These are phyloP conservation scores for Temnopleurus reevesii DNA, from an alignment of 53 echinoderm and acorn worm genomes.

Conservation along the genomic window DNA sequence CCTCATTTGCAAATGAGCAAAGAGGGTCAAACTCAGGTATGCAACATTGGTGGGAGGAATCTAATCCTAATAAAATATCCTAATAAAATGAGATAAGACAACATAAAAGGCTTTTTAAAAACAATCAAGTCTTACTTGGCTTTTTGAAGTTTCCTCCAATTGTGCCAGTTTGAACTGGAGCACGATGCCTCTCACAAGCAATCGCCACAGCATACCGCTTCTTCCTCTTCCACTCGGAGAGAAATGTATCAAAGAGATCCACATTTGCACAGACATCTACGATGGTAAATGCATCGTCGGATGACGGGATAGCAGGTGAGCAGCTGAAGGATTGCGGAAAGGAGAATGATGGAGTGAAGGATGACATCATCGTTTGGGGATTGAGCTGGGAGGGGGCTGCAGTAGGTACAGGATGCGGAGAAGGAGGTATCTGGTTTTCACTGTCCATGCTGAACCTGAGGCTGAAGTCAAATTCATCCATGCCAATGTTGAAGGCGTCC, in stretches of 20 bases:
- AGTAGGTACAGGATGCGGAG: neutral
- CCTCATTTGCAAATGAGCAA: no score
- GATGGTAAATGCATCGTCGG: conserved; percentile 81
- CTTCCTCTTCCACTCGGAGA: conserved; percentile 86
- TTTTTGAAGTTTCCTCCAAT: conserved; percentile 85
- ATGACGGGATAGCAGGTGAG: conserved; percentile 63
- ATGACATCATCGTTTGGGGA: neutral
- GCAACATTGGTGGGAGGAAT: no score
- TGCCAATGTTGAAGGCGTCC: conserved; percentile 62
- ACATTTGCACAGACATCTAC: conserved; percentile 89
- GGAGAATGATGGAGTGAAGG: conserved; percentile 34
- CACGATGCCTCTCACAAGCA: conserved; percentile 81
- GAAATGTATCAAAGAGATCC: conserved; percentile 83
- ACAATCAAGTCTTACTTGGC: conserved; percentile 25
- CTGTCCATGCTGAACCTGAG: conserved; percentile 64
- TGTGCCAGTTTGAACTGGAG: conserved; percentile 76
- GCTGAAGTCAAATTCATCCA: conserved; percentile 58
- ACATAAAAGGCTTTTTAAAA: no score
- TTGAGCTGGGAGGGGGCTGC: neutral
- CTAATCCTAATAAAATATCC: no score
- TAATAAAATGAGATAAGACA: no score
- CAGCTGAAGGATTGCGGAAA: conserved; percentile 39
- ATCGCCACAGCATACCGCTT: conserved; percentile 77
- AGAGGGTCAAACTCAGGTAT: no score
- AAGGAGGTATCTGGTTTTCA: conserved; percentile 57